Conservation (phyloP, 2,113 vertebrate genomes). For the Paratilapia polleni region DNA sequence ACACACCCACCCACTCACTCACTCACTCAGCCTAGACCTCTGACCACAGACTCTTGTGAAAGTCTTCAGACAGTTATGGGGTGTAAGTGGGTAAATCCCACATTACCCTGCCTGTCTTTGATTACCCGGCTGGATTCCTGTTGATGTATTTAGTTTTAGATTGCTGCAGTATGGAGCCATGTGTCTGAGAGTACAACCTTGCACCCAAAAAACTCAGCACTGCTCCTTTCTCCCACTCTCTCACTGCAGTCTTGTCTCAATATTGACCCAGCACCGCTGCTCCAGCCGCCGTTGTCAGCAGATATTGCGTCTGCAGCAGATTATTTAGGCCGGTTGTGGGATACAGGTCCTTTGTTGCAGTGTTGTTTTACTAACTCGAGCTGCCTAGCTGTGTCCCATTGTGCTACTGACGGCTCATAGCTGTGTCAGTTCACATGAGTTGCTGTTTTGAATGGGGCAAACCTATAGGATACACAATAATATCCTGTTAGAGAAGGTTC, state of each 20-base stretch:
- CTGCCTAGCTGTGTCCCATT: conserved; percentile 62
- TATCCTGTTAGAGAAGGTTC: conserved; percentile 66
- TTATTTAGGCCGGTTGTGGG: conserved; percentile 66
- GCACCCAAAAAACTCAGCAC: conserved; percentile 21
- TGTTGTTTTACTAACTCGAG: conserved; percentile 73
- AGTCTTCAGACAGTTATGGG: conserved; percentile 73
- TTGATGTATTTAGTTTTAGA: conserved; percentile 43
- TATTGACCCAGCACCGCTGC: conserved; percentile 42
- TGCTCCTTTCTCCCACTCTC: conserved; percentile 25
- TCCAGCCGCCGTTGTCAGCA: conserved; percentile 69
- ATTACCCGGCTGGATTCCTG: conserved; percentile 65
- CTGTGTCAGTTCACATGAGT: conserved; percentile 74
- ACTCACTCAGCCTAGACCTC: conserved; percentile 54
- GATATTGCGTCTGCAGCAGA: conserved; percentile 76
- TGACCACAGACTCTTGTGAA: conserved; percentile 74
- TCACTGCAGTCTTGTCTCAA: conserved; percentile 36
- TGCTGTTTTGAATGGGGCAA: conserved; percentile 64
- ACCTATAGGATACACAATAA: conserved; percentile 62
- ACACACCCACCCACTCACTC: conserved; percentile 36
- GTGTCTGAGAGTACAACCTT: conserved; percentile 28
- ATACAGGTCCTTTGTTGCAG: conserved; percentile 74
- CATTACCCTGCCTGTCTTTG: conserved; percentile 69
- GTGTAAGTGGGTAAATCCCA: conserved; percentile 73
- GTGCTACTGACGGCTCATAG: conserved; percentile 55
- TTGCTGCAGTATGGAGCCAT: conserved; percentile 34